Conservation (phyloP, 2,888 invertebrate species). For the Brenthis daphne region DNA sequence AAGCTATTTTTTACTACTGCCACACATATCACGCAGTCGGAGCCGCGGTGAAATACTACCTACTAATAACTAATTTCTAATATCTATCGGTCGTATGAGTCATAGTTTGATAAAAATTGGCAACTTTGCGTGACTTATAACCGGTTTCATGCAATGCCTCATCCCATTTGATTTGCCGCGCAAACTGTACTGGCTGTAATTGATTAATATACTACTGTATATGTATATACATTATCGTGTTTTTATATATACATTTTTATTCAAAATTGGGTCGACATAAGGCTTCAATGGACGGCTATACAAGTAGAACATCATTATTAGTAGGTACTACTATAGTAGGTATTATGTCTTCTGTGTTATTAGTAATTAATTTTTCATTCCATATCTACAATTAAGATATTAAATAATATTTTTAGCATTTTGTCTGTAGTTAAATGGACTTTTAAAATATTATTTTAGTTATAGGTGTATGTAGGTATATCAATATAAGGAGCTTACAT, state of each 20-base stretch:
- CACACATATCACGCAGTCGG: no score
- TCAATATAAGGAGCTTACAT: no score
- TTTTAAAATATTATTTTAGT: no score
- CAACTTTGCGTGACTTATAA: slow-evolving; percentile 32
- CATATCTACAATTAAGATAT: no score
- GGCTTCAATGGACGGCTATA: background rate
- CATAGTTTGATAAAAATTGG: slow-evolving; percentile 33
- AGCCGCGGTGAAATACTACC: background rate
- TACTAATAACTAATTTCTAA: background rate
- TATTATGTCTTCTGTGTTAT: no score
- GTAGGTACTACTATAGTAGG: no score
- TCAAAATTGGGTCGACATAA: background rate
- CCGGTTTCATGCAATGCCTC: slow-evolving; percentile 25
- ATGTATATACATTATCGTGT: background rate
- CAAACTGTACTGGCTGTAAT: slow-evolving; percentile 14
- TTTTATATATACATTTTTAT: background rate
- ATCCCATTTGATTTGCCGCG: slow-evolving; percentile 23
- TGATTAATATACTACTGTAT: slow-evolving; percentile 11
- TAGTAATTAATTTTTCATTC: no score
- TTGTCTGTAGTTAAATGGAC: no score
- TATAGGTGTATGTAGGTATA: no score
- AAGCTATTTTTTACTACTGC: no score
- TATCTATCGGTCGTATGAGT: slow-evolving; percentile 19
- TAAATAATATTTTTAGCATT: no score
- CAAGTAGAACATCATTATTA: background rate